These are phyloP conservation scores for Gasteruption jaculator DNA, from an alignment of 2,888 invertebrate species.

Conservation along the genomic window DNA sequence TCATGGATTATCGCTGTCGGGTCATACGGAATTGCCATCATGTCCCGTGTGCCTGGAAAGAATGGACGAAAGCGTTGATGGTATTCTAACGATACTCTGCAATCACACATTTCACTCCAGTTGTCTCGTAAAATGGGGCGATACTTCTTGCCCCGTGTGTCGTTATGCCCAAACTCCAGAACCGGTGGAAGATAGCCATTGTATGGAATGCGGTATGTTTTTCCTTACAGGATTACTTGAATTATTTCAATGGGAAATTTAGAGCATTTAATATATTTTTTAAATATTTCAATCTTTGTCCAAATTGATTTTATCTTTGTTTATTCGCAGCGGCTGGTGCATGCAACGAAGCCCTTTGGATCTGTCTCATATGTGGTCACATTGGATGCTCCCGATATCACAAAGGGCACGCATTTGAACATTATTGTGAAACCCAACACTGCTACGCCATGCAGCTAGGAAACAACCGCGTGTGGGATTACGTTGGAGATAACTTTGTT, in stretches of 20 bases:
- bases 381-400: conserved; percentile 94
- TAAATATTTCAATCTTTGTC: conserved; percentile 1
- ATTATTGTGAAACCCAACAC: conserved; percentile 93
- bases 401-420: conserved; percentile 90
- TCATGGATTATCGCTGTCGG: conserved; percentile 69
- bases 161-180: conserved; percentile 85
- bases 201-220: conserved; percentile 62
- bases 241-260: conserved; percentile 5
- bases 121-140: conserved; percentile 95
- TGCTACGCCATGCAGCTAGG: conserved; percentile 96
- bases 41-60: conserved; percentile 96
- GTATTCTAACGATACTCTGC: conserved; percentile 94
- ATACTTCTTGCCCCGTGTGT: conserved; percentile 97
- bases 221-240: conserved; percentile 2
- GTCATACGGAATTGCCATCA: conserved; percentile 92
- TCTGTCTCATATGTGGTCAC: conserved; percentile 97
- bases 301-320: not conserved
- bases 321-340: conserved; percentile 40
- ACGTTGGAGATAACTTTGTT: conserved; percentile 96
- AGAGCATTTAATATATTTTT: no score
- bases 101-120: conserved; percentile 97
- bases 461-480: conserved; percentile 98
- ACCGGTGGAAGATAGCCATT: conserved; percentile 65
- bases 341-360: conserved; percentile 86
- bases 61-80: conserved; percentile 98